Evolutionary conservation across 2,888 invertebrate genomes (phyloP).

Genomic region (Notodonta dromedarius): DNA sequence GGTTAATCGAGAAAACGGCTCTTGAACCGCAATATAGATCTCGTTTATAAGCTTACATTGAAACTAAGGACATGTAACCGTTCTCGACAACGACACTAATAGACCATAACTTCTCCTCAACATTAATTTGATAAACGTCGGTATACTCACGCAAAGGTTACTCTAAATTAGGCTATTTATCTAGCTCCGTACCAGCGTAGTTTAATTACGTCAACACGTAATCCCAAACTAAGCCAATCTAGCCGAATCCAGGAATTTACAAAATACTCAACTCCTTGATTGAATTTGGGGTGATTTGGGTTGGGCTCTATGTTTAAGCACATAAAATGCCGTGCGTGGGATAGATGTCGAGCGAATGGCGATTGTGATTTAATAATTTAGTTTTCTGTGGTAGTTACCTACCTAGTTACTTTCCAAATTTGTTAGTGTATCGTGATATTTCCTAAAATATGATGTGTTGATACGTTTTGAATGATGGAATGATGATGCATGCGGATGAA

Average conservation of each 20-base stretch:
- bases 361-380: neutral
- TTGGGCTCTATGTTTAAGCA: constrained; percentile 20
- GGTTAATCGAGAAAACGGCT: too few relatives aligned
- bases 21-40: neutral
- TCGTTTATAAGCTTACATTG: neutral
- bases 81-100: constrained; percentile 4
- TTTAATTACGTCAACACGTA: constrained; percentile 30
- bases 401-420: too few relatives aligned
- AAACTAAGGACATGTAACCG: neutral
- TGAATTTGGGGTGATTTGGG: constrained; percentile 35
- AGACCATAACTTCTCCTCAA: constrained; percentile 19
- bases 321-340: constrained; percentile 18
- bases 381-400: too few relatives aligned
- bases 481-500: too few relatives aligned
- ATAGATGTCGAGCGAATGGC: constrained; percentile 8
- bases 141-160: constrained; percentile 16
- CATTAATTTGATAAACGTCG: constrained; percentile 24
- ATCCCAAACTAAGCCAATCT: constrained; percentile 38
- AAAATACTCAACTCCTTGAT: constrained; percentile 40
- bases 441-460: too few relatives aligned
- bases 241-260: constrained; percentile 32
- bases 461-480: too few relatives aligned
- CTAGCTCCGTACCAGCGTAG: constrained; percentile 29
- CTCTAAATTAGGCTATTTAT: constrained; percentile 33
- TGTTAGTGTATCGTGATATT: too few relatives aligned